Evolutionary conservation across 2,797 vertebrate genomes (phyloP).

Genomic region (Tenualosa ilisha): DNA sequence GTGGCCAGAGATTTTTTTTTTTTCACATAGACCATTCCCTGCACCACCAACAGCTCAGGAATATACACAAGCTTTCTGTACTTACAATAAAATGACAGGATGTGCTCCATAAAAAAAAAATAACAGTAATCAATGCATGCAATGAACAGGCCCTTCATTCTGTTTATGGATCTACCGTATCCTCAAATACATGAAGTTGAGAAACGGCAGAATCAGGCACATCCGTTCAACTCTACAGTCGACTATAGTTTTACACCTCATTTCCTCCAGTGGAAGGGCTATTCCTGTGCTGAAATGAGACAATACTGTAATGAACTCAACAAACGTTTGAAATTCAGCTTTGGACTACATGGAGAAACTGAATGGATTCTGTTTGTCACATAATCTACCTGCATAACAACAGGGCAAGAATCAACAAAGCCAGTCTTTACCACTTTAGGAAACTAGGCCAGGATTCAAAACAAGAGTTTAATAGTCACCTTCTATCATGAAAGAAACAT

Average conservation of each 20-base stretch:
- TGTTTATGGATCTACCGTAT: constrained; percentile 16
- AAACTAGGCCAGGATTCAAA: not conserved
- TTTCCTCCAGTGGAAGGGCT: constrained; percentile 25
- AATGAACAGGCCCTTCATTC: constrained; percentile 58
- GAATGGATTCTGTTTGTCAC: not conserved
- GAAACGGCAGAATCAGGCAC: constrained; percentile 57
- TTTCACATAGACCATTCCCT: constrained; percentile 25
- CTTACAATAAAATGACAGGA: constrained; percentile 68
- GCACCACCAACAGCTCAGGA: constrained; percentile 57
- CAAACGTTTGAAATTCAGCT: constrained; percentile 3
- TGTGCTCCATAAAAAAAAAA: constrained; percentile 62
- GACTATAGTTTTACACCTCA: constrained; percentile 57
- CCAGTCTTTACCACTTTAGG: not conserved
- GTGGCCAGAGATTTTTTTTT: constrained; percentile 69
- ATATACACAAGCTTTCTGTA: constrained; percentile 65
- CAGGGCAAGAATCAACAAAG: not conserved
- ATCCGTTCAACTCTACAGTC: constrained; percentile 60
- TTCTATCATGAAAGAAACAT: not conserved
- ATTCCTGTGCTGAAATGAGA: constrained; percentile 1
- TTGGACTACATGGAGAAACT: not conserved
- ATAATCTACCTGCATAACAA: not conserved
- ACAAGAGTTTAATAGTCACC: not conserved
- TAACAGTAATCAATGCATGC: constrained; percentile 65
- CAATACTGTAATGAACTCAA: not conserved
- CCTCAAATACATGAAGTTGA: constrained; percentile 34